These are phyloP conservation scores for Andrena haemorrhoa DNA, from an alignment of 2,888 invertebrate genomes.

Conservation along the genomic window DNA sequence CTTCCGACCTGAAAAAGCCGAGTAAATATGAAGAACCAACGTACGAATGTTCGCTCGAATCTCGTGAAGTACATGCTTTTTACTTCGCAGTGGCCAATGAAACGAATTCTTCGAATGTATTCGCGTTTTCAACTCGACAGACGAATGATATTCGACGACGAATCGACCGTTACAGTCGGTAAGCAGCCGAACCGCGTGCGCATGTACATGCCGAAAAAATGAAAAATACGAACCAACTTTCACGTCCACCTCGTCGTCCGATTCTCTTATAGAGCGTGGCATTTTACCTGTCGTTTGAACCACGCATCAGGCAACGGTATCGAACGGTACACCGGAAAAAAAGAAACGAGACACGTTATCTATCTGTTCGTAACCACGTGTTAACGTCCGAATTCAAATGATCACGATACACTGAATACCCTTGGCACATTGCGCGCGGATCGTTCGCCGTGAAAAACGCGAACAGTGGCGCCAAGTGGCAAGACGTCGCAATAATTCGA, in stretches of 20 bases:
- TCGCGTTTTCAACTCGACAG: not conserved
- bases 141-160: not conserved
- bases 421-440: conserved; percentile 24
- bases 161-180: conserved; percentile 37
- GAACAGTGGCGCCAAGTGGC: conserved; percentile 33
- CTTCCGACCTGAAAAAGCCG: conserved; percentile 56
- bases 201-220: conserved; percentile 33
- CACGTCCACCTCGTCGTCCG: conserved; percentile 70
- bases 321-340: not conserved
- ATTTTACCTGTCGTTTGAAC: conserved; percentile 56
- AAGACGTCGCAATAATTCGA: not conserved
- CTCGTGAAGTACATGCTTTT: not conserved
- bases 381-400: conserved; percentile 47
- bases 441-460: conserved; percentile 20
- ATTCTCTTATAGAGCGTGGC: conserved; percentile 70
- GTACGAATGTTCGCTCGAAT: not conserved
- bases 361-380: conserved; percentile 46
- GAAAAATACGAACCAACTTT: conserved; percentile 69
- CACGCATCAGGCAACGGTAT: conserved; percentile 7
- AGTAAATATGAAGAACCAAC: not conserved
- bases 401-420: conserved; percentile 3
- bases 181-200: conserved; percentile 31
- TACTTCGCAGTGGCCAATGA: not conserved
- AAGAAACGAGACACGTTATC: not conserved
- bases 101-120: not conserved